Evolutionary conservation across 64 coral and sea anemone genomes (phyloP), one percentile per base, ranked within the genome.

Genomic region (Cladopsammia gracilis): DNA sequence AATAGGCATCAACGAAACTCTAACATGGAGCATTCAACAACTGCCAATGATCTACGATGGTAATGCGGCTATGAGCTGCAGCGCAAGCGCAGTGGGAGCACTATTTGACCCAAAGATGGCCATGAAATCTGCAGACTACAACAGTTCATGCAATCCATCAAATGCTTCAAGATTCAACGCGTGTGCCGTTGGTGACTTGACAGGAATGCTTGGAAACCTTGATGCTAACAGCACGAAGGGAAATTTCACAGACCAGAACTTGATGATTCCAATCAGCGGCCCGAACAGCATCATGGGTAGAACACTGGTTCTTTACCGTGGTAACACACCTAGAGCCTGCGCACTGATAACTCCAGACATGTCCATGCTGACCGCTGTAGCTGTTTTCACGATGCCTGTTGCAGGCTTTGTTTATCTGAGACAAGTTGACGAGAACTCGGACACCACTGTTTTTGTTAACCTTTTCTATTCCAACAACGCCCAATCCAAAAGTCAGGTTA

Each of bases 21-120:
- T 97, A 3, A 47, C 64, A 34, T 86, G 92, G 87, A 22, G 18
- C 11, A 70, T 97, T 8, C 88, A 88, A 65, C 57, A 82, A 48
- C 61, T 97, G 34, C 96, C 96, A n/a, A 91, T 97, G 91, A 82
- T 94, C 13, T 97, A 97, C 87, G 19, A 91, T 48, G 96, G 95
- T 18, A 93, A 93, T 72, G 87, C 91, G 22, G 73, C 16, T 14
- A 79, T 59, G 25, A 93, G 85, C 20, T 96, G 95, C 53, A 46
- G 69, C 48, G 56, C 49, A 81, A 7, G 3, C 52, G 83, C 71
- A 83, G 59, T 93, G 18, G 91, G 91, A 86, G 47, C 6, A n/a
- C 15, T 93, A 5, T 93, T 56, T 78, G 82, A 93, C 59, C 91
- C 91, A 22, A 49, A 0, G 45, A 84, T 67, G 61, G 80, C 80